Conservation (phyloP, 2,797 vertebrate genomes). For the Chromobotia macracanthus region DNA sequence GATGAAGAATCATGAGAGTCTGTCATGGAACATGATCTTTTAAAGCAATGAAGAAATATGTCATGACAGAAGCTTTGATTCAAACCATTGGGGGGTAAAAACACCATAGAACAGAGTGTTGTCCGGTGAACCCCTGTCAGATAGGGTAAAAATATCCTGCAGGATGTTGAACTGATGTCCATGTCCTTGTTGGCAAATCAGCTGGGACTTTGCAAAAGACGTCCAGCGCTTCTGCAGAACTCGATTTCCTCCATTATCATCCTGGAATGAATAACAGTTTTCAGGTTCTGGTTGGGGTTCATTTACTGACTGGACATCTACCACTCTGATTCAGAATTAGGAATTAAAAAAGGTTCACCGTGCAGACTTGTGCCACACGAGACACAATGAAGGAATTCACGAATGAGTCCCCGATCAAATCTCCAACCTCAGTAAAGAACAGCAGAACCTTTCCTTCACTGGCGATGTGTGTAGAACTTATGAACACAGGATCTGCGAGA, state of each 20-base stretch:
- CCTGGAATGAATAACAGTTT: constrained; percentile 66
- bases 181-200: constrained; percentile 73
- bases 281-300: not conserved
- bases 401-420: constrained; percentile 63
- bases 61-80: too few species aligned
- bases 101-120: constrained; percentile 75
- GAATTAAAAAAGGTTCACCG: constrained; percentile 58
- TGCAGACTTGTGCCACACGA: constrained; percentile 76
- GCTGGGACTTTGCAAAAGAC: constrained; percentile 84
- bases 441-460: constrained; percentile 81
- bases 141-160: constrained; percentile 80
- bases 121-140: rapidly evolving
- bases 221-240: constrained; percentile 90
- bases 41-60: not conserved
- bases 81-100: constrained; percentile 87
- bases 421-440: constrained; percentile 78
- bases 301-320: too few species aligned
- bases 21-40: not conserved
- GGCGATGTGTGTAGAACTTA: constrained; percentile 73
- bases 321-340: not conserved
- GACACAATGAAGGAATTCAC: constrained; percentile 56
- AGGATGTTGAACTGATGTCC: constrained; percentile 82
- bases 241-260: constrained; percentile 81
- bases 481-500: constrained; percentile 79
- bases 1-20: not conserved